Conservation (phyloP, 2,888 invertebrate species). For the Nomada ruficornis region DNA sequence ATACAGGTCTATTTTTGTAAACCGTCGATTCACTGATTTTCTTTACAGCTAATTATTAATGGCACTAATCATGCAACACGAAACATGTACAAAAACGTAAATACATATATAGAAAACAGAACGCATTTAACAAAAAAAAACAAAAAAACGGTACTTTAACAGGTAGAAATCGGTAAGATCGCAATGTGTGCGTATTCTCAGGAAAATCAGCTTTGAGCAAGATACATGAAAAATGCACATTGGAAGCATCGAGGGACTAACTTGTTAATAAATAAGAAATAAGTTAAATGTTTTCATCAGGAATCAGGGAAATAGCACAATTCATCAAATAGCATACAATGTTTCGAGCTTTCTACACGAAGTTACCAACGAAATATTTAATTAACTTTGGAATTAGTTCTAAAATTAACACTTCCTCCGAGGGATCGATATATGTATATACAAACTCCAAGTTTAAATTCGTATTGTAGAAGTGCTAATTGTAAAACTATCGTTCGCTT, state of each 20-base stretch:
- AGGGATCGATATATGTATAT: neutral
- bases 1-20: constrained; percentile 12
- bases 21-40: neutral
- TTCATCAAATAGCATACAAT: neutral
- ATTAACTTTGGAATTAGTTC: neutral
- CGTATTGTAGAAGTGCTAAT: constrained; percentile 7
- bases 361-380: neutral
- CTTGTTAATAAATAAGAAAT: constrained; percentile 42
- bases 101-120: constrained; percentile 24
- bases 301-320: neutral
- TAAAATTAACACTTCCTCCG: neutral
- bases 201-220: constrained; percentile 31
- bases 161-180: constrained; percentile 6
- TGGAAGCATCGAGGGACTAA: constrained; percentile 32
- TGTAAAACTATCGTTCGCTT: neutral
- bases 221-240: constrained; percentile 12
- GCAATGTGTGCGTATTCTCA: constrained; percentile 41
- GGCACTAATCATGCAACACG: constrained; percentile 55
- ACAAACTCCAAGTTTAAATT: constrained; percentile 23
- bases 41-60: constrained; percentile 38
- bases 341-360: neutral
- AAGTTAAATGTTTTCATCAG: constrained; percentile 18
- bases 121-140: constrained; percentile 38
- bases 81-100: constrained; percentile 29
- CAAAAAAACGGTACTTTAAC: constrained; percentile 19